Conservation (phyloP, 2,888 invertebrate species). For the Nycteola revayana region DNA sequence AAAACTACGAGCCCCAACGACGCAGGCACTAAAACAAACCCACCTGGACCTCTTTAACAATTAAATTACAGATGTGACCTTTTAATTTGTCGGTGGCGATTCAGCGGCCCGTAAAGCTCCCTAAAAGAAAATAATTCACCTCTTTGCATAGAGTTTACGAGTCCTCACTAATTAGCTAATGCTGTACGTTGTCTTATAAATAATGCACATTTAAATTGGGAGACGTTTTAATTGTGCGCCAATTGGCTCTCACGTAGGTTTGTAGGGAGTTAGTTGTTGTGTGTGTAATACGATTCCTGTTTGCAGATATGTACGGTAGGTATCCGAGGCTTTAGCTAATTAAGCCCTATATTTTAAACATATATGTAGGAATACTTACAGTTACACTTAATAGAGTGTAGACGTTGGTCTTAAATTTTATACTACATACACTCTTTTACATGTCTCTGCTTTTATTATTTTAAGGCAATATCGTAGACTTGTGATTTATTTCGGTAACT, state of each 20-base stretch:
- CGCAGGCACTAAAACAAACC: not conserved
- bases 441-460: too few relatives aligned
- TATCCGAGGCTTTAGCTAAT: too few relatives aligned
- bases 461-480: too few relatives aligned
- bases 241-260: conserved; percentile 26
- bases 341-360: too few relatives aligned
- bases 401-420: too few relatives aligned
- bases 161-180: conserved; percentile 40
- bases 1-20: conserved; percentile 13
- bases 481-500: too few relatives aligned
- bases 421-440: too few relatives aligned
- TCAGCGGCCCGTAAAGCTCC: conserved; percentile 27
- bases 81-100: conserved; percentile 34
- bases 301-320: too few relatives aligned
- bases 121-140: conserved; percentile 44
- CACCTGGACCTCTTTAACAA: conserved; percentile 28
- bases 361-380: too few relatives aligned
- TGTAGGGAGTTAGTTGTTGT: conserved; percentile 7
- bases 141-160: conserved; percentile 35
- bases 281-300: too few relatives aligned
- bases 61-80: conserved; percentile 40
- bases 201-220: conserved; percentile 30
- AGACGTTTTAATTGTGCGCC: conserved; percentile 26
- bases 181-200: conserved; percentile 31
- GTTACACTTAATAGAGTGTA: too few relatives aligned